Base-by-base conservation (phyloP, 2,888 invertebrate species). In the Hirtodrosophila trivittata region DNA sequence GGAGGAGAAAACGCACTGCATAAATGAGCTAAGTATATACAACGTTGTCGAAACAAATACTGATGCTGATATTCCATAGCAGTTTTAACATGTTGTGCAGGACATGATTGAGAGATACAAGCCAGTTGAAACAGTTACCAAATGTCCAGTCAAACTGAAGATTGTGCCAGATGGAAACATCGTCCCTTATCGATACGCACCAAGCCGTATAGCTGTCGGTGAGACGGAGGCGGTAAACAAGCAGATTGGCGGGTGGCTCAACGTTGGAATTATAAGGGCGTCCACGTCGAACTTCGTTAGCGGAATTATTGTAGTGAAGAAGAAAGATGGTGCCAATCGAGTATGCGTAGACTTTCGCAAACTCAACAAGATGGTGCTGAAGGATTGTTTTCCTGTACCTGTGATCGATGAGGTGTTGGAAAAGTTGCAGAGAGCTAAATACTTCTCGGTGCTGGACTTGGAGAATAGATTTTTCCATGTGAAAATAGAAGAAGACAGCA, bases 321-420 rank as follows among this genome's bases (percentile, higher is more conserved):
- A 45, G 26, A 21, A 21, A 5, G 18, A 21, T 21, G 18, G 18
- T 21, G 2, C 18, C 18, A 2, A 3, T 21, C 18, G 18, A 3
- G 18, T 21, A 5, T 21, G 18, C 18, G 5, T 12, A 14, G 43
- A 10, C 13, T 21, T 21, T 5, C 18, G 18, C 2, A n/a, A 43
- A 9, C 30, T 57, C 1, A 50, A 57, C 37, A 42, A 6, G 1
- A 49, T 43, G 57, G 38, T 49, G 9, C 14, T 52, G n/a, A 9
- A 10, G 4, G 33, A 41, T 33, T 33, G 41, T n/a, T 51, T 51
- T 12, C 41, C 18, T 5, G 18, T 21, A 5, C 18, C 18, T n/a
- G n/a, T n/a, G n/a, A n/a, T n/a, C n/a, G n/a, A n/a, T n/a, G n/a
- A n/a, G n/a, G n/a, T n/a, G n/a, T n/a, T n/a, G n/a, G n/a, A n/a